phyloP scores from a whole-genome alignment of 2,113 vertebrate species.

The Otolemur garnettii region DNA sequence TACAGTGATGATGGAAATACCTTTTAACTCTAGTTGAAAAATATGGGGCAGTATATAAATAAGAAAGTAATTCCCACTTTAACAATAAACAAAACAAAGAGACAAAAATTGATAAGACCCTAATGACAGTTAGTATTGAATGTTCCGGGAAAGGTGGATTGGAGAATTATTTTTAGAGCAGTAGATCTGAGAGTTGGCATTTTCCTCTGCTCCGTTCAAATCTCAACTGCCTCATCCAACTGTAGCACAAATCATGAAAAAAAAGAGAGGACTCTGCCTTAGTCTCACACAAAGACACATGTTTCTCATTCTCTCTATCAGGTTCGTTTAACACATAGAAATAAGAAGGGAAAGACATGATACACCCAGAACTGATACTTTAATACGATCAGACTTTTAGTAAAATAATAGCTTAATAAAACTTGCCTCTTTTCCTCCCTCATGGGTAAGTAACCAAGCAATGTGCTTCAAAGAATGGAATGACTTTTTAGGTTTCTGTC shows the following conservation, averaged over 20 bases:
- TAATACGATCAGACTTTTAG: background rate
- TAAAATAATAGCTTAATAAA: background rate
- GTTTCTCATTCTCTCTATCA: fast-evolving
- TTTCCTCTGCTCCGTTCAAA: background rate
- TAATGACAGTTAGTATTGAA: background rate
- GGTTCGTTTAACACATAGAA: background rate
- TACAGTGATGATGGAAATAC: background rate
- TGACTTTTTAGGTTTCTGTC: background rate
- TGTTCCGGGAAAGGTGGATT: background rate
- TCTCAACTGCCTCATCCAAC: background rate
- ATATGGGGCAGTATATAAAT: background rate
- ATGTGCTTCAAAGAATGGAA: background rate
- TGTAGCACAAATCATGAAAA: background rate
- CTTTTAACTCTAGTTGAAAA: background rate
- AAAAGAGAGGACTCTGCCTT: background rate
- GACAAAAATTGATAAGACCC: background rate
- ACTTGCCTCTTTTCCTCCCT: background rate
- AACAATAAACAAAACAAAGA: background rate
- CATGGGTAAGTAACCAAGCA: background rate
- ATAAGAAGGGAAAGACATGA: background rate
- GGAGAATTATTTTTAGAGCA: background rate
- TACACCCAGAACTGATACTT: no score
- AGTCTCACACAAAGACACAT: fast-evolving
- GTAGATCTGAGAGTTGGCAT: background rate
- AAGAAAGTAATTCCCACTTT: background rate